Conservation (phyloP, 2,888 invertebrate species). For the Scaeva pyrastri region DNA sequence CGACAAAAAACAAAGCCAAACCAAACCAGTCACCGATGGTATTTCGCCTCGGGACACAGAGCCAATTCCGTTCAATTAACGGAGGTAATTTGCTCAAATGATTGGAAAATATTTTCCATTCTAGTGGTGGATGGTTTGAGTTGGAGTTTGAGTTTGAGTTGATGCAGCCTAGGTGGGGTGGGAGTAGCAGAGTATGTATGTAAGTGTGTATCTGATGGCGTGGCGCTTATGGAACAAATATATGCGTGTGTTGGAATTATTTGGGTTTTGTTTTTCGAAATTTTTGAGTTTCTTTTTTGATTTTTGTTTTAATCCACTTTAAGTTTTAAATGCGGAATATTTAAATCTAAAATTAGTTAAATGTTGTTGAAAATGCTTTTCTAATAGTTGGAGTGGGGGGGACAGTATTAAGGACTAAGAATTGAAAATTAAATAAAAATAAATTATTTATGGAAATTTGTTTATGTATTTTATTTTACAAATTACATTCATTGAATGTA, state of each 20-base stretch:
- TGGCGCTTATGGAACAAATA: background rate
- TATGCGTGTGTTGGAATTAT: slow-evolving; percentile 42
- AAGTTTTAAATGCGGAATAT: slow-evolving; percentile 11
- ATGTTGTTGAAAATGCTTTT: background rate
- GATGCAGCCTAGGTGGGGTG: background rate
- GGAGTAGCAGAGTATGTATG: too few relatives aligned
- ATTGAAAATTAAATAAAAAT: too few relatives aligned
- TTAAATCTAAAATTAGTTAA: background rate
- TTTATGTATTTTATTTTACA: too few relatives aligned
- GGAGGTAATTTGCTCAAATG: slow-evolving; percentile 73
- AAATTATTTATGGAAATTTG: too few relatives aligned
- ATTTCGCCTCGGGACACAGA: slow-evolving; percentile 62
- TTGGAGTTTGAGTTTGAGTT: background rate
- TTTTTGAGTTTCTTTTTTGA: background rate
- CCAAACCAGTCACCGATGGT: slow-evolving; percentile 38
- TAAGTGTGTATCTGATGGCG: background rate
- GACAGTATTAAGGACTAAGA: too few relatives aligned
- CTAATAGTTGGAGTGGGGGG: too few relatives aligned
- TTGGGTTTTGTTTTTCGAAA: slow-evolving; percentile 27
- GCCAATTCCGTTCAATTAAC: slow-evolving; percentile 75
- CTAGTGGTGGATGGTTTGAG: slow-evolving; percentile 8
- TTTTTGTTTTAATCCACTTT: slow-evolving; percentile 55
- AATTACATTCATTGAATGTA: too few relatives aligned
- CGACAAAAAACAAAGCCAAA: slow-evolving; percentile 29
- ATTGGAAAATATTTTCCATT: slow-evolving; percentile 73